Percentiles rank a stretch among this genome's conserved stretches.
These are phyloP conservation scores for Parus major DNA, from an alignment of 2,113 vertebrate genomes.

Conservation along the genomic window DNA sequence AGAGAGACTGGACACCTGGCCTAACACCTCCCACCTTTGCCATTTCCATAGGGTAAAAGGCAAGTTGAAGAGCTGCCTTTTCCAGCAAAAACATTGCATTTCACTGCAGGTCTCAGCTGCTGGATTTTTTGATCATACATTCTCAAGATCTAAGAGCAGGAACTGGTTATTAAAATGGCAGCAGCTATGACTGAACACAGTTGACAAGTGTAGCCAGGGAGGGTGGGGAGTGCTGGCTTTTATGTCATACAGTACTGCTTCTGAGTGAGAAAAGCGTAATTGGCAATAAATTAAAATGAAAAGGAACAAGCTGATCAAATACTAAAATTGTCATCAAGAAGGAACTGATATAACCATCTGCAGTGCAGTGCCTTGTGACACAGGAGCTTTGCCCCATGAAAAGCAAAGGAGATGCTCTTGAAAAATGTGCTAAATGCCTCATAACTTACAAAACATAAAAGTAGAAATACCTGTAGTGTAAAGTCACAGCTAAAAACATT, in stretches of 20 bases:
- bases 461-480: not conserved
- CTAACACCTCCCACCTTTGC: not conserved
- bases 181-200: not conserved
- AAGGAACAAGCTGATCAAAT: slow-evolving; percentile 19
- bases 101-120: not conserved
- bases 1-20: not conserved
- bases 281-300: not conserved
- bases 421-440: not conserved
- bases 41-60: not conserved
- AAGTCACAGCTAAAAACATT: not conserved
- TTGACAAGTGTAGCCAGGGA: not conserved
- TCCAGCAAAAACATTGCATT: not conserved
- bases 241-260: not conserved
- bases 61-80: not conserved
- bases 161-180: not conserved
- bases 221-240: not conserved
- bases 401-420: not conserved
- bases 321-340: not conserved
- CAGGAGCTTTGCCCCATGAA: not conserved
- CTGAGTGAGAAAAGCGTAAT: not conserved
- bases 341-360: not conserved
- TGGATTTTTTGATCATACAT: not conserved
- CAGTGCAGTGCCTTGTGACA: not conserved
- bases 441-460: not conserved
- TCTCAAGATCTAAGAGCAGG: not conserved